Conservation (phyloP, 2,797 vertebrate genomes). For the Urosaurus nigricauda region DNA sequence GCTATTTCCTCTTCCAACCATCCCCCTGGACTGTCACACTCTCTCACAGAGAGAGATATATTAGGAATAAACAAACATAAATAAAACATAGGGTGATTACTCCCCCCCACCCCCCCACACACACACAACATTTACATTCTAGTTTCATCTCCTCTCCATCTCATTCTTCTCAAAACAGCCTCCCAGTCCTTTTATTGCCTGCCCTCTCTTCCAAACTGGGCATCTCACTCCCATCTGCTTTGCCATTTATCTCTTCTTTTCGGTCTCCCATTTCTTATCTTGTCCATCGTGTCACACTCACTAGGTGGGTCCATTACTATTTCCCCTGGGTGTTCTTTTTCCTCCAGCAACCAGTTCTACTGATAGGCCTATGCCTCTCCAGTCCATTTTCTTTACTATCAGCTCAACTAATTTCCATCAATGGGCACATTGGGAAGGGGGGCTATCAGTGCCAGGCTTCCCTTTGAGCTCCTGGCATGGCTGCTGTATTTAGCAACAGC, state of each 20-base stretch:
- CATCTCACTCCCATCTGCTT: neutral
- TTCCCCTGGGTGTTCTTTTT: neutral
- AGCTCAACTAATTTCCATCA: neutral
- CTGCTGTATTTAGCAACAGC: constrained; percentile 28
- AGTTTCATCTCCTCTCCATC: neutral
- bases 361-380: neutral
- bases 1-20: no score
- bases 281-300: neutral
- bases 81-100: neutral
- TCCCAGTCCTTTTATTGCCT: neutral
- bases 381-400: neutral
- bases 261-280: neutral
- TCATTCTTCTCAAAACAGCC: neutral
- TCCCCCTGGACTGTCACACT: no score
- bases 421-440: neutral
- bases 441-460: constrained; percentile 71
- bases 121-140: neutral
- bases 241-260: neutral
- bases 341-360: neutral
- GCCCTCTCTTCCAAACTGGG: neutral
- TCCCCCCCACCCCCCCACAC: no score
- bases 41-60: no score
- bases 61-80: no score
- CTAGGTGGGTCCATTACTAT: neutral
- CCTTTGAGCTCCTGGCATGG: constrained; percentile 47